Conservation (phyloP, 2,113 vertebrate species). For the Periophthalmodon schlosseri region DNA sequence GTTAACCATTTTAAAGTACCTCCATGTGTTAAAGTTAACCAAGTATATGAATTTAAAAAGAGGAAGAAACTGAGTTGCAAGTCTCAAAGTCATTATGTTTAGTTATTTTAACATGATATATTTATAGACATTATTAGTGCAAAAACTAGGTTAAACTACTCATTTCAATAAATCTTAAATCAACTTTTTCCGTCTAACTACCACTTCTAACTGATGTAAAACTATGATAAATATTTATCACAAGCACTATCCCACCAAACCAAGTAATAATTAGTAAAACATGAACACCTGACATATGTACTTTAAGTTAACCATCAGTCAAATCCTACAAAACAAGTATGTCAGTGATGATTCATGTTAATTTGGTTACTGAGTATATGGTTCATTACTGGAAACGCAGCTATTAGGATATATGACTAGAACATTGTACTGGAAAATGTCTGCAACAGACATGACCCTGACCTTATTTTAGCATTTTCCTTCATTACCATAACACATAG, state of each 20-base stretch:
- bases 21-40: too few species aligned
- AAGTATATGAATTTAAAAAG: too few species aligned
- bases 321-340: background rate
- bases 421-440: constrained; percentile 8
- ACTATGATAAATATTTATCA: too few species aligned
- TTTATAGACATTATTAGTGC: background rate
- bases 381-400: background rate
- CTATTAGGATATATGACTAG: constrained; percentile 28
- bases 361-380: background rate
- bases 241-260: too few species aligned
- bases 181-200: too few species aligned
- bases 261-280: too few species aligned
- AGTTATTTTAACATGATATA: background rate
- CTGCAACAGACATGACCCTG: background rate
- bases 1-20: too few species aligned
- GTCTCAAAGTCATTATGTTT: too few species aligned
- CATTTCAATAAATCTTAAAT: too few species aligned
- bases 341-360: background rate
- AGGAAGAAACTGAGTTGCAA: background rate
- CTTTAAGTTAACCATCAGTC: background rate
- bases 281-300: too few species aligned
- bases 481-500: background rate
- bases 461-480: background rate
- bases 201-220: too few species aligned
- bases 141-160: too few species aligned